Evolutionary conservation across 2,888 invertebrate genomes (phyloP), one percentile per base, ranked within the genome.

Genomic region (Matsumyia berberina): DNA sequence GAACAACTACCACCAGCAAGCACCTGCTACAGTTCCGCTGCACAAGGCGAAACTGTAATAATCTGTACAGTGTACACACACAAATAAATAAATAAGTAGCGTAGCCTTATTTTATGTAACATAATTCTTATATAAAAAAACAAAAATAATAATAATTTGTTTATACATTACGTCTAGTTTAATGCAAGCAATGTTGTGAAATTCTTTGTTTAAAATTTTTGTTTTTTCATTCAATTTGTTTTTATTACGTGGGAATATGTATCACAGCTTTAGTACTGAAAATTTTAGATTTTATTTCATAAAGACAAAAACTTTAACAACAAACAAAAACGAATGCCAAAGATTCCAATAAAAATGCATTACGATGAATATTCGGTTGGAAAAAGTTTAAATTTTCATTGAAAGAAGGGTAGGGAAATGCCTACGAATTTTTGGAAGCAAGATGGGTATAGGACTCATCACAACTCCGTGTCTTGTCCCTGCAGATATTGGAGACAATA

Each of bases 321-420:
- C 15, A 31, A 42, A 9, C 15, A 51, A 44, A 35, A 31, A 49
- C 44, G 12, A 70, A 64, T 64, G 77, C 81, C 81, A 82, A 82
- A 82, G 81, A 77, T 66, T 77, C 39, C 31, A 77, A 82, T 70
- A 82, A 77, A 24, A 24, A 67, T 35, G 53, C 53, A 53, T 51
- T 29, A 49, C 2, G 12, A 33, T 9, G 8, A 42, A 60, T 15
- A 29, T 17, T 44, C 31, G 42, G 29, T 29, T 60, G 42, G 42
- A 55, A 31, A 15, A 3, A 6, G 49, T 17, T 2, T 31, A 5
- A 1, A 5, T 24, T 49, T 24, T 15, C n/a, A n/a, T n/a, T n/a
- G n/a, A n/a, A n/a, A n/a, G n/a, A n/a, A n/a, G n/a, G n/a, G n/a
- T n/a, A n/a, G n/a, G n/a, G n/a, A n/a, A n/a, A n/a, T n/a, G n/a